Base-by-base conservation (phyloP, 37 sponge, comb jelly and placozoan species). In the Oopsacas minuta region DNA sequence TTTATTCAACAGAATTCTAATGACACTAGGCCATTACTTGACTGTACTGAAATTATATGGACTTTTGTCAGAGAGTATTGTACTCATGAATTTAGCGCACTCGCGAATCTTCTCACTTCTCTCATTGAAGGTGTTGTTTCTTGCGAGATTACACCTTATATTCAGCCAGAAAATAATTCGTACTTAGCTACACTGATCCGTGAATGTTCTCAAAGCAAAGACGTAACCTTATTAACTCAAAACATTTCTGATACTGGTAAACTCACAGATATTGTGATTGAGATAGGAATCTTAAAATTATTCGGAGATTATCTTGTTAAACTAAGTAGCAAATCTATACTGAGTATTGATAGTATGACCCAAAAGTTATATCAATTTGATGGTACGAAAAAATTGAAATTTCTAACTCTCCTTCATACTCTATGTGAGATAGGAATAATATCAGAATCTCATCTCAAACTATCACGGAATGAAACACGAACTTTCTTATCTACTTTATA, bases 71-170 rank as follows among this genome's bases (percentile, higher is more conserved):
- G 30, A 34, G 32, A 25, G 75, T 61, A 61, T 12, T 61, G 75
- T 34, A n/a, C 30, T 12, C 22, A 3, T 61, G 75, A 61, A 32
- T 12, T 61, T n/a, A 61, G 32, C 30, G 32, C 75, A 32, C 30
- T 61, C 75, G 30, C 75, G 75, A 61, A 61, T 25, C 75, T 61
- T 61, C 75, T 61, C 75, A 61, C 75, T n/a, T 61, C 75, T n/a
- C 20, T 61, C 32, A n/a, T 61, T 61, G 75, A 61, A 61, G 75
- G 75, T 20, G 22, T 61, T 10, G 28, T 61, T n/a, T 25, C 75
- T 3, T 61, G 75, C 75, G 75, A 61, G 28, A 61, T 61, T 3
- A 61, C 75, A 32, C 75, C 75, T n/a, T 61, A 61, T n/a, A 32
- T 61, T 61, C 75, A 61, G 22, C 75, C 75, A 12, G 75, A 61